Evolutionary conservation across 2,797 vertebrate species (phyloP).

Genomic region (Sebastes diploproa): DNA sequence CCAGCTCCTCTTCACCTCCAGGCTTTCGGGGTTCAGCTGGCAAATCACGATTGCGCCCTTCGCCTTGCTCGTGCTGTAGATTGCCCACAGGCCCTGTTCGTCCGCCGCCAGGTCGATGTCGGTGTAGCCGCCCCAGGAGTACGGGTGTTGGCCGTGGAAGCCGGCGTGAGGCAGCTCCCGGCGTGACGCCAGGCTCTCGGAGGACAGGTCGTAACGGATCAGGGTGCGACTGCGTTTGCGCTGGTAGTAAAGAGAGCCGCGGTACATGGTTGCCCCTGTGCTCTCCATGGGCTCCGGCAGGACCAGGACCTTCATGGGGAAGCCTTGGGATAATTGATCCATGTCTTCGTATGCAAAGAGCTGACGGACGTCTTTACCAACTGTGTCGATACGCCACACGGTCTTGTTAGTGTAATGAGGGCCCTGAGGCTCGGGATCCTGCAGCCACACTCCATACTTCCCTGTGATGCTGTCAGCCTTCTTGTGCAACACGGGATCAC

Average conservation of each 20-base stretch:
- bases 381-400: constrained; percentile 90
- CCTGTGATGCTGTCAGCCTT: constrained; percentile 90
- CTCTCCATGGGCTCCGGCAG: constrained; percentile 89
- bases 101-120: constrained; percentile 93
- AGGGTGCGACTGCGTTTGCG: constrained; percentile 83
- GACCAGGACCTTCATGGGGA: constrained; percentile 89
- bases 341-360: constrained; percentile 88
- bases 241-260: constrained; percentile 90
- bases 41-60: constrained; percentile 91
- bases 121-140: constrained; percentile 95
- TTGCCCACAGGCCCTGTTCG: constrained; percentile 90
- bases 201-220: constrained; percentile 85
- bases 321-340: constrained; percentile 86
- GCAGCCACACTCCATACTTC: constrained; percentile 96
- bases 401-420: constrained; percentile 81
- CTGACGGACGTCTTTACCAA: constrained; percentile 89
- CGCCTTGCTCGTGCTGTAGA: constrained; percentile 90
- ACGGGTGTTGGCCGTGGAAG: constrained; percentile 91
- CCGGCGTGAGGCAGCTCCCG: constrained; percentile 86
- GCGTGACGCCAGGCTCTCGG: constrained; percentile 80
- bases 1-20: constrained; percentile 87
- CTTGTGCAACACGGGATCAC: constrained; percentile 85
- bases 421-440: constrained; percentile 86
- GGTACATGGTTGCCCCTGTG: constrained; percentile 88
- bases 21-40: constrained; percentile 84